These are phyloP conservation scores for Ennomos quercinarius DNA, from an alignment of 2,888 invertebrate species.

Conservation along the genomic window DNA sequence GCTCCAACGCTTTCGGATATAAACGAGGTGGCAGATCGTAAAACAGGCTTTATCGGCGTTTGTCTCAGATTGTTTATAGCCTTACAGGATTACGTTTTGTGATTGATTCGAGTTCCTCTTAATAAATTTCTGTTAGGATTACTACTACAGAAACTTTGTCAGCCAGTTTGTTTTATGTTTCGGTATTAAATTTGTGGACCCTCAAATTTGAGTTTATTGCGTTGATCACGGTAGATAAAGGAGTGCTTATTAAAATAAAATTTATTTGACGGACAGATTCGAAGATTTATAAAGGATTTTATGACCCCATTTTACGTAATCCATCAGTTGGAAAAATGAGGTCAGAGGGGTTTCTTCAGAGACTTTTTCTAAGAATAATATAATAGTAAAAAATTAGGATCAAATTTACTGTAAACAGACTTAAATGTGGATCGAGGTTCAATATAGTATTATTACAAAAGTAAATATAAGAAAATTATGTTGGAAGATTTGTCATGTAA, in stretches of 20 bases:
- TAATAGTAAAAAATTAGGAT: too few relatives aligned
- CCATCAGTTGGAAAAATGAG: conserved; percentile 36
- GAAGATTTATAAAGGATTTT: conserved; percentile 55
- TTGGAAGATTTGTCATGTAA: neutral
- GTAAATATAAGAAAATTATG: conserved; percentile 1
- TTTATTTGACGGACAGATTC: conserved; percentile 53
- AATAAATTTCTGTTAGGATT: conserved; percentile 69
- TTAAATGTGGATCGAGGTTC: too few relatives aligned
- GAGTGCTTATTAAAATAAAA: conserved; percentile 62
- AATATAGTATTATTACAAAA: too few relatives aligned
- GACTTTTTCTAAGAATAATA: neutral
- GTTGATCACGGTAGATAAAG: conserved; percentile 59
- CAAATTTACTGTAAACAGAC: too few relatives aligned
- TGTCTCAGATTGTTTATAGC: conserved; percentile 77
- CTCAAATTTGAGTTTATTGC: conserved; percentile 58
- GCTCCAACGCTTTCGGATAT: conserved; percentile 62
- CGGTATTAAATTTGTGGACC: conserved; percentile 60
- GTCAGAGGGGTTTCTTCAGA: conserved; percentile 35
- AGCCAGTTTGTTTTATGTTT: conserved; percentile 67
- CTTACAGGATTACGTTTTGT: conserved; percentile 74
- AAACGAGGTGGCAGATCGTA: conserved; percentile 81
- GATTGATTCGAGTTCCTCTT: conserved; percentile 78
- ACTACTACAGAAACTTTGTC: conserved; percentile 58
- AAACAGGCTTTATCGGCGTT: conserved; percentile 73
- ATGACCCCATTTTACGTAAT: conserved; percentile 34